phyloP scores from a whole-genome alignment of 2,888 invertebrate species.

The Hybos culiciformis region DNA sequence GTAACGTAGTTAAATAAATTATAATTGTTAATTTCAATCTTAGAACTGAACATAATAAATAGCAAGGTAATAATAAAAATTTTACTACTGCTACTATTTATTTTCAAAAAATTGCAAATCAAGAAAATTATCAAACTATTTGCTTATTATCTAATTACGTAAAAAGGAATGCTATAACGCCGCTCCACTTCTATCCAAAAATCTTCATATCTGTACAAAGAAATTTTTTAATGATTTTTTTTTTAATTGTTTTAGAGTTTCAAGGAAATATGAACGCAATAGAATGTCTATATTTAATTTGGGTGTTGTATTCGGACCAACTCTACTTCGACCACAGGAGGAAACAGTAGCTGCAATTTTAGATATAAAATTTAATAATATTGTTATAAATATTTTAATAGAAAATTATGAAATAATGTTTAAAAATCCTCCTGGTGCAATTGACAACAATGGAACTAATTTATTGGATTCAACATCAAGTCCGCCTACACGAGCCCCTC shows the following conservation, averaged over 20 bases:
- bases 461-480: constrained; percentile 20
- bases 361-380: constrained; percentile 98
- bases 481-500: constrained; percentile 31
- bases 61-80: no score
- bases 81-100: no score
- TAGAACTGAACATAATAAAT: no score
- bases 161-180: background rate
- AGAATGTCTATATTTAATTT: constrained; percentile 95
- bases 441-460: constrained; percentile 9
- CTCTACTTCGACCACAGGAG: constrained; percentile 84
- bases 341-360: constrained; percentile 97
- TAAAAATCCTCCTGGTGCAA: constrained; percentile 33
- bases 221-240: background rate
- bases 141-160: background rate
- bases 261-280: constrained; percentile 72
- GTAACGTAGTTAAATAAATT: no score
- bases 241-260: constrained; percentile 47
- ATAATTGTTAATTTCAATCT: no score
- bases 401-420: constrained; percentile 71
- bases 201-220: background rate
- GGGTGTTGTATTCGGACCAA: constrained; percentile 97
- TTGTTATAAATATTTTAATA: constrained; percentile 92
- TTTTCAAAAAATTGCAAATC: no score
- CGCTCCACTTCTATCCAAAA: background rate
- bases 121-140: no score